These are phyloP conservation scores for Bombus huntii DNA, from an alignment of 1,140 invertebrate species.

Conservation along the genomic window DNA sequence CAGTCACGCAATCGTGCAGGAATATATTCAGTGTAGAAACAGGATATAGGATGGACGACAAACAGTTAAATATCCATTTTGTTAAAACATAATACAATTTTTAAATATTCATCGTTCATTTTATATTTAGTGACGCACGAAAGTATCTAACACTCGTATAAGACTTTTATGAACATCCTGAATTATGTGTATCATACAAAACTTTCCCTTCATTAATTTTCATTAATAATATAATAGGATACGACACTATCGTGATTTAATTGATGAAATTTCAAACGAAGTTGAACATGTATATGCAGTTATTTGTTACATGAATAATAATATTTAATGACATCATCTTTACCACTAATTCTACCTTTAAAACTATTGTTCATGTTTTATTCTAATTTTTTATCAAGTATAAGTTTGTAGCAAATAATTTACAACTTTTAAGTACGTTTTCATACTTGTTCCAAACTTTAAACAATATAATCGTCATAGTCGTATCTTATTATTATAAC, in stretches of 20 bases:
- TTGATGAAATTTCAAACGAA: background rate
- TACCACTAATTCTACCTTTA: too few relatives aligned
- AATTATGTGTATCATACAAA: background rate
- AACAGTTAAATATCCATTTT: constrained; percentile 86
- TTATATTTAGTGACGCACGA: background rate
- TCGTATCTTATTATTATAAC: too few relatives aligned
- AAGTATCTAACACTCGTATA: background rate
- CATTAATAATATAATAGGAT: background rate
- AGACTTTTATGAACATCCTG: background rate
- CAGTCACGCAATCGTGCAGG: constrained; percentile 93
- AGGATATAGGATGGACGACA: constrained; percentile 95
- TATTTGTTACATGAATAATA: background rate
- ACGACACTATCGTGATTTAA: background rate
- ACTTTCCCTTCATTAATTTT: too few relatives aligned
- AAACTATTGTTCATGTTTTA: too few relatives aligned
- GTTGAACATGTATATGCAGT: background rate
- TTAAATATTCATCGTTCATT: background rate
- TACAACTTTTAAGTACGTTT: background rate
- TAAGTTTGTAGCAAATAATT: background rate
- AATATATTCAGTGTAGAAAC: constrained; percentile 96
- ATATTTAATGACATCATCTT: too few relatives aligned
- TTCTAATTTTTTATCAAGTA: too few relatives aligned
- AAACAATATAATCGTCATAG: background rate
- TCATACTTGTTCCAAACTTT: too few relatives aligned
- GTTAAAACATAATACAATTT: background rate